Percentiles rank a stretch among this genome's conserved stretches.
phyloP scores from a whole-genome alignment of 2,113 vertebrate genomes.

The Colossoma macropomum region DNA sequence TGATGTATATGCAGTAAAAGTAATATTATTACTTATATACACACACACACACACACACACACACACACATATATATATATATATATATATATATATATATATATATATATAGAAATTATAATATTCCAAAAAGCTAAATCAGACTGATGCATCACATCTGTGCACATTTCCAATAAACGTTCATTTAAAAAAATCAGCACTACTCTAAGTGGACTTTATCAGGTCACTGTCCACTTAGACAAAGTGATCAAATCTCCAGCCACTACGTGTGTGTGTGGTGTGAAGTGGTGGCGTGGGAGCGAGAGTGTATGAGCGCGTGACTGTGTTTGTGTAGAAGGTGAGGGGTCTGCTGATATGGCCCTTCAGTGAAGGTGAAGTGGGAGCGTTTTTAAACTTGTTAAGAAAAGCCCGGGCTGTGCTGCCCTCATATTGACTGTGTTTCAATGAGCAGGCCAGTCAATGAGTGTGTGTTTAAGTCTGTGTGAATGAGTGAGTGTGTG shows the following conservation, averaged over 20 bases:
- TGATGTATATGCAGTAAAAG: too few species aligned
- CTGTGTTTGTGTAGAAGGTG: conserved; percentile 24
- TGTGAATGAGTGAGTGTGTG: conserved; percentile 9
- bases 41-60: too few species aligned
- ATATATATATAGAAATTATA: too few species aligned
- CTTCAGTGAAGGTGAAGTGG: conserved; percentile 75
- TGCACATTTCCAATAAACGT: background rate
- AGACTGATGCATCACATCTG: too few species aligned
- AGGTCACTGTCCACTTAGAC: conserved; percentile 8
- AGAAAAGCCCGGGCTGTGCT: conserved; percentile 55
- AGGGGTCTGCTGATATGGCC: conserved; percentile 51
- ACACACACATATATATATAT: too few species aligned
- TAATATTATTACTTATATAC: too few species aligned
- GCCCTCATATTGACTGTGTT: conserved; percentile 44
- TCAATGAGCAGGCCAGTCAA: conserved; percentile 41
- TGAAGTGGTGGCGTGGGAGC: conserved; percentile 21
- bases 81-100: too few species aligned
- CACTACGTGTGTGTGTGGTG: conserved; percentile 2
- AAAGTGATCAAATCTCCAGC: background rate
- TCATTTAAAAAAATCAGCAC: background rate
- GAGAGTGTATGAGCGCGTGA: conserved; percentile 12
- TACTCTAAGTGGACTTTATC: background rate
- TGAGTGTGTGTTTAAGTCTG: conserved; percentile 49
- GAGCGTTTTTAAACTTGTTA: conserved; percentile 74
- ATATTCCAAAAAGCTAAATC: too few species aligned